Evolutionary conservation across 1,140 invertebrate genomes (phyloP).

Genomic region (Megalopta genalis): DNA sequence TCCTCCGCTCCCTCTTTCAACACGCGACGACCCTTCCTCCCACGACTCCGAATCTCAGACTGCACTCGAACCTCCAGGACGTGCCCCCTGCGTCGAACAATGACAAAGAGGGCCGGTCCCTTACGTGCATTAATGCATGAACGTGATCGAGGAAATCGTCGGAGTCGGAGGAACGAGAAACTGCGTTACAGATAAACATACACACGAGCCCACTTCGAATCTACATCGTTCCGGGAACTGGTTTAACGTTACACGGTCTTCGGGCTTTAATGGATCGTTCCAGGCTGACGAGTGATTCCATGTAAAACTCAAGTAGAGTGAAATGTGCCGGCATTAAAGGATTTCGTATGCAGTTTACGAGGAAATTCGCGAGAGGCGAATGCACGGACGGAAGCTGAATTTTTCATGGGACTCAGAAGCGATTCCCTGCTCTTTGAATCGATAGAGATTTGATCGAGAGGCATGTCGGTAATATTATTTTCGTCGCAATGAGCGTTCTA

Average conservation of each 20-base stretch:
- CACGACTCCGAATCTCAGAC: slow-evolving; percentile 27
- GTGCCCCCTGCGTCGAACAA: slow-evolving; percentile 34
- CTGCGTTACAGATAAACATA: background rate
- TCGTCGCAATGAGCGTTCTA: no score
- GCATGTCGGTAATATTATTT: no score
- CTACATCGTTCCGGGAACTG: background rate
- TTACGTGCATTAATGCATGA: slow-evolving; percentile 40
- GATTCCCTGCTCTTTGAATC: no score
- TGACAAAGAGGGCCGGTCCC: slow-evolving; percentile 19
- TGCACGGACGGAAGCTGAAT: no score
- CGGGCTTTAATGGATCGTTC: background rate
- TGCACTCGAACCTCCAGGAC: slow-evolving; percentile 21
- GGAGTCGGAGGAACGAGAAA: slow-evolving; percentile 1
- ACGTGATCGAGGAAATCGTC: slow-evolving; percentile 40
- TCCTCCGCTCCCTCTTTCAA: no score
- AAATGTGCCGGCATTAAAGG: background rate
- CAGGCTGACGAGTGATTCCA: background rate
- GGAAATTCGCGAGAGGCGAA: background rate
- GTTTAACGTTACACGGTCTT: background rate
- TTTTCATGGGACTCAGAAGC: no score
- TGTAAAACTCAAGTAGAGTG: background rate
- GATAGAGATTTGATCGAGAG: no score
- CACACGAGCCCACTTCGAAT: background rate
- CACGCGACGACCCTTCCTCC: slow-evolving; percentile 2
- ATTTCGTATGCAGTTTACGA: background rate